phyloP scores from a whole-genome alignment of 2,888 invertebrate genomes.

The Lacanobia wlatinum region DNA sequence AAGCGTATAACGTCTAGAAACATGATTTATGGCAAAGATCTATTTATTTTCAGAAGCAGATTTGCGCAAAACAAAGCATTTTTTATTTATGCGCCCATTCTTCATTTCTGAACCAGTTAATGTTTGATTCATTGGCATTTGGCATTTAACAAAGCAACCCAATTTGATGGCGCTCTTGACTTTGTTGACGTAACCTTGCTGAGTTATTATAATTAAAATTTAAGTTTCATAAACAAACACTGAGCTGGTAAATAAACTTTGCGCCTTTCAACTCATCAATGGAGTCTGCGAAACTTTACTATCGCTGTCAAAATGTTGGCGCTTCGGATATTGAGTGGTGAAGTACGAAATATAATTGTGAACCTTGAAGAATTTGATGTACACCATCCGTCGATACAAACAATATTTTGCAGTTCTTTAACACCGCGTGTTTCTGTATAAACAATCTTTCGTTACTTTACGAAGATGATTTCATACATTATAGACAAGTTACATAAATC shows the following conservation, averaged over 20 bases:
- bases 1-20: conserved; percentile 17
- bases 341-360: conserved; percentile 48
- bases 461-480: conserved; percentile 36
- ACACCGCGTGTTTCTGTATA: conserved; percentile 23
- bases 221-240: conserved; percentile 65
- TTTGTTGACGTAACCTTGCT: conserved; percentile 67
- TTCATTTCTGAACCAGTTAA: conserved; percentile 24
- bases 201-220: conserved; percentile 65
- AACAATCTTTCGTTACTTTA: conserved; percentile 25
- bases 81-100: conserved; percentile 29
- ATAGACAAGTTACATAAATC: conserved; percentile 36
- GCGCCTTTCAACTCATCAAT: conserved; percentile 54
- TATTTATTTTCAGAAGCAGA: conserved; percentile 25
- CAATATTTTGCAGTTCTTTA: conserved; percentile 38
- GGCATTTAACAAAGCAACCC: conserved; percentile 52
- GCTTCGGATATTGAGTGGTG: conserved; percentile 43
- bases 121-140: conserved; percentile 45
- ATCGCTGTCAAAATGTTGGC: conserved; percentile 57
- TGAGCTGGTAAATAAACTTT: conserved; percentile 60
- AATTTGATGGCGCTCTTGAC: conserved; percentile 69
- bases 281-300: conserved; percentile 61
- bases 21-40: conserved; percentile 23
- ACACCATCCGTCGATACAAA: conserved; percentile 33
- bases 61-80: conserved; percentile 19
- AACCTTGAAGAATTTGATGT: conserved; percentile 35